A percentile compares a stretch with the other conserved stretches of the same genome.
Evolutionary conservation across 1,140 invertebrate species (phyloP).

Genomic region (Brachionus angularis): DNA sequence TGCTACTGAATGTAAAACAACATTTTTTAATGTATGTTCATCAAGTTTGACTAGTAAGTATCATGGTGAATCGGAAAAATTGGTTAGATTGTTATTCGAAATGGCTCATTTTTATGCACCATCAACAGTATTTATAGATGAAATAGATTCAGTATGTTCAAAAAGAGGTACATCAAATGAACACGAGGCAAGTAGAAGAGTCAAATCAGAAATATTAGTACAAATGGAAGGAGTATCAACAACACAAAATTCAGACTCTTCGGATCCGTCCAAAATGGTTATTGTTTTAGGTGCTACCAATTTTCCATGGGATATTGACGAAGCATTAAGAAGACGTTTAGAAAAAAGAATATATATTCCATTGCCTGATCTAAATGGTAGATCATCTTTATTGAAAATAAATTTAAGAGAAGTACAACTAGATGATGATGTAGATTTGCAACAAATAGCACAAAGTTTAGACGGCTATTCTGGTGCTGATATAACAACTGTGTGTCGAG

Average conservation of each 20-base stretch:
- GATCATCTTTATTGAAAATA: conserved; percentile 82
- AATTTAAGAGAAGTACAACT: conserved; percentile 73
- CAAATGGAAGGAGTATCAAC: conserved; percentile 85
- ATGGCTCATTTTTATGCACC: conserved; percentile 99
- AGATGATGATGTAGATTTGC: conserved; percentile 74
- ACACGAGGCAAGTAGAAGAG: conserved; percentile 91
- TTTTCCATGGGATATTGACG: conserved; percentile 99
- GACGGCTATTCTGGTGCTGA: conserved; percentile 97
- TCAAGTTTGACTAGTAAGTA: conserved; percentile 96
- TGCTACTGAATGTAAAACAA: conserved; percentile 96
- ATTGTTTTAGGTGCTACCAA: conserved; percentile 99
- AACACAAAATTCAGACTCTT: conserved; percentile 54
- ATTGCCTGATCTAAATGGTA: conserved; percentile 87
- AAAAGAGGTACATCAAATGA: conserved; percentile 90
- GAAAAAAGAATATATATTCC: conserved; percentile 99
- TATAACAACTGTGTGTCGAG: conserved; percentile 95
- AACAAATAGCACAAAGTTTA: conserved; percentile 73
- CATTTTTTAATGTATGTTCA: conserved; percentile 97
- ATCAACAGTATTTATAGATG: conserved; percentile 99
- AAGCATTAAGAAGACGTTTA: conserved; percentile 85
- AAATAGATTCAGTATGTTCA: conserved; percentile 97
- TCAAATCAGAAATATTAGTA: conserved; percentile 94
- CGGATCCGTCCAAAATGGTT: conserved; percentile 69
- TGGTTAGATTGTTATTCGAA: conserved; percentile 92
- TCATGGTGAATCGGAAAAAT: conserved; percentile 95